phyloP scores from a whole-genome alignment of 2,113 vertebrate species.

The Odontophorus gujanensis region DNA sequence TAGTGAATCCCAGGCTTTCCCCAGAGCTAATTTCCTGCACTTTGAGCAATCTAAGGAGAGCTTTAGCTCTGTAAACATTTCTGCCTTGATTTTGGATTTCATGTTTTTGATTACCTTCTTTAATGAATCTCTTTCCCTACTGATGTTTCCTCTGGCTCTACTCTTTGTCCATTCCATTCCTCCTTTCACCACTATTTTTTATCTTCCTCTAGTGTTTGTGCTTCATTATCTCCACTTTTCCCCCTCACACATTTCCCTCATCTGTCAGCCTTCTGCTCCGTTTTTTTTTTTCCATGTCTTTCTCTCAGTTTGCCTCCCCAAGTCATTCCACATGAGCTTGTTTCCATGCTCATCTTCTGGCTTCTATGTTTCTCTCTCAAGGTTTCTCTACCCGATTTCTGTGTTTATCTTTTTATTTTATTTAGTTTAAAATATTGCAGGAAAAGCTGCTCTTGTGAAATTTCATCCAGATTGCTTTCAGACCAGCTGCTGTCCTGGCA shows the following conservation, averaged over 20 bases:
- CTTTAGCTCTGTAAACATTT: not conserved
- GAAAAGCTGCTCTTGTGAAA: constrained; percentile 33
- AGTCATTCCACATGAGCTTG: constrained; percentile 11
- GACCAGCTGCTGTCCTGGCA: constrained; percentile 22
- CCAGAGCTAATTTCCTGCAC: not conserved
- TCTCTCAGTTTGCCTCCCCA: constrained; percentile 37
- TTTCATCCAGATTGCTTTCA: not conserved
- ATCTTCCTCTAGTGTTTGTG: not conserved
- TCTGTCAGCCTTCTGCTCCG: constrained; percentile 48
- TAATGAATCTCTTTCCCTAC: not conserved
- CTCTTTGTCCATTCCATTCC: not conserved
- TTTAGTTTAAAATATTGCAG: constrained; percentile 14
- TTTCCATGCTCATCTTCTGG: not conserved
- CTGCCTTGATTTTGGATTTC: not conserved
- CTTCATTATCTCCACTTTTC: not conserved
- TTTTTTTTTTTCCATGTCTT: constrained; percentile 12
- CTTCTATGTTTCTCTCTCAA: not conserved
- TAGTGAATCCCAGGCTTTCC: not conserved
- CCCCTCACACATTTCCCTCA: constrained; percentile 13
- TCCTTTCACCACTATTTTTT: not conserved
- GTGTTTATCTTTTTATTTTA: not conserved
- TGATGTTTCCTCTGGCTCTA: not conserved
- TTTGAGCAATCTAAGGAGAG: not conserved
- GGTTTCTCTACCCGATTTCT: constrained; percentile 1
- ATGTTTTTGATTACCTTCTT: not conserved